Base-by-base conservation (phyloP, 2,888 invertebrate genomes). In the Eucera pruinosa region DNA sequence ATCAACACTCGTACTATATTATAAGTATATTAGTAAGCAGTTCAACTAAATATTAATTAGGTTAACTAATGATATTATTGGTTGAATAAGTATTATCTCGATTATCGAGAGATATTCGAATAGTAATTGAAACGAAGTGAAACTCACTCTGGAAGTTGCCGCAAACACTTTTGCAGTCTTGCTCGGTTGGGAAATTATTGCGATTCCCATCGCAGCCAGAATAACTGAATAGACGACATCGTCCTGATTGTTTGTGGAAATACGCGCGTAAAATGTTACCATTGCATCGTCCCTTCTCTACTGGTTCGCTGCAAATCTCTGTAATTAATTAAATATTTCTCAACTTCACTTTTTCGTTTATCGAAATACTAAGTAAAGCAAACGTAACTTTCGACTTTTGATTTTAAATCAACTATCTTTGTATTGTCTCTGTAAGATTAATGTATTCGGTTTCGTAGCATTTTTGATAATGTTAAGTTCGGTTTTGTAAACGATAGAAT, bases 171-270 rank as follows among this genome's bases (percentile, higher is more conserved):
- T 94, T 94, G 87, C 98, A 98, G 52, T 95, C 94, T 67, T 95
- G 95, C 70, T 95, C 94, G 0, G 95, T 95, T 66, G 95, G 94
- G 92, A 98, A 98, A 91, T 97, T 97, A 92, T 98, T 98, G 48
- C 94, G 94, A 91, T 98, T 98, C 1, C 96, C 97, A 55, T 96
- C 96, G 90, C 99, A 99, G 45, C 98, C 98, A 27, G 96, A 96
- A 93, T 96, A 98, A 65, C 95, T 95, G 92, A 98, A 99, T 5
- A 96, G 95, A 86, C 95, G 95, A 90, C 99, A 99, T 33, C 94
- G 94, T 27, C 95, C 94, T 43, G 94, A 94, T 27, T 94, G 91
- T 30, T 94, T 93, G 91, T 98, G 96, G 91, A 95, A 98, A 93
- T 96, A 91, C 23, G 81, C 82, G 2, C 92, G 89, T 43, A 90